Evolutionary conservation across 1,140 invertebrate species (phyloP), one percentile per base, ranked within the genome.

Genomic region (Nixonia krombeini): DNA sequence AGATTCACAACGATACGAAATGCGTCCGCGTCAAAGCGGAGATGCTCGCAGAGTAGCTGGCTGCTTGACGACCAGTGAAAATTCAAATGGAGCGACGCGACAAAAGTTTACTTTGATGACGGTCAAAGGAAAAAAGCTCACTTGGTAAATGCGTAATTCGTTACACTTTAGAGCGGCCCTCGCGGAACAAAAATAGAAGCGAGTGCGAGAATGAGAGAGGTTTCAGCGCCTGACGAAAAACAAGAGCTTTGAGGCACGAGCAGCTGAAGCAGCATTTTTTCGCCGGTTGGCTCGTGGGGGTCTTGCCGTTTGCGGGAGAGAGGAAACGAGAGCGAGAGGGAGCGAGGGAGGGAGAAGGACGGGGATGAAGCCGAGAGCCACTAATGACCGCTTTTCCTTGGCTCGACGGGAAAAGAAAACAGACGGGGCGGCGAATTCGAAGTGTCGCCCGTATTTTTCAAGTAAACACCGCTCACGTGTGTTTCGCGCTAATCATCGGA

Each of bases 401-500:
- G 33, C 51, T 15, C 18, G 17, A 18, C 10, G 7, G 28, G 25
- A 10, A 1, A 40, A 17, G 18, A 40, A 40, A 35, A 35, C 18
- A 46, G 9, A 15, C 1, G 13, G 13, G 6, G 2, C 7, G 18
- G 15, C 37, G 18, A 38, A 33, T 18, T 28, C 9, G 45, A 21
- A 12, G 35, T 8, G 7, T 23, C 10, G 17, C n/a, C 7, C 16
- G 16, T 47, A 47, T 47, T 47, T 31, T 47, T 40, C 37, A 6
- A 18, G 26, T 23, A 47, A 33, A 47, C 16, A 28, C 17, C n/a
- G 40, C 2, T 1, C 37, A 12, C 44, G 35, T 29, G 42, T 57
- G 53, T 52, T 67, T 58, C 44, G 40, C 45, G 31, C 26, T 51
- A 63, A 63, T 63, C 47, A 52, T 28, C 25, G 29, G 55, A 64